Percentiles rank a stretch among this genome's conserved stretches.
These are phyloP conservation scores for Ammospiza maritima DNA, from an alignment of 2,797 vertebrate species.

Conservation along the genomic window DNA sequence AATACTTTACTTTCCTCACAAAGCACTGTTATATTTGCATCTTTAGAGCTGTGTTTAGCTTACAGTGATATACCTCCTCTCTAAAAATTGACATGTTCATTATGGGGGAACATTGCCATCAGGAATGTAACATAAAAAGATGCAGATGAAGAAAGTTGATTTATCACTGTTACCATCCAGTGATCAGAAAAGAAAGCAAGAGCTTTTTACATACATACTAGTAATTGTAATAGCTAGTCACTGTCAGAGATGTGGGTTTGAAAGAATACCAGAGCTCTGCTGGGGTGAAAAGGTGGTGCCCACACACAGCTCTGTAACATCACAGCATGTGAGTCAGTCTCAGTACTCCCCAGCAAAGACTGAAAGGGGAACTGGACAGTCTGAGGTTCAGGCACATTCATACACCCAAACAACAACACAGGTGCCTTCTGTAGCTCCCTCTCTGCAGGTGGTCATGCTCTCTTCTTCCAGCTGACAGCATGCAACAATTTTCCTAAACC, in stretches of 20 bases:
- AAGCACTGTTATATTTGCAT: background rate
- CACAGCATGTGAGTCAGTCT: background rate
- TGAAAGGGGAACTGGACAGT: background rate
- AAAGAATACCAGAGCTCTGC: background rate
- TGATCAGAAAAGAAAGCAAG: background rate
- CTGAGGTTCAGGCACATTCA: background rate
- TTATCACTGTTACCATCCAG: background rate
- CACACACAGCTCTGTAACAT: background rate
- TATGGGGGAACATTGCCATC: background rate
- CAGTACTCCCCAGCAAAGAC: background rate
- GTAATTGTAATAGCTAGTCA: background rate
- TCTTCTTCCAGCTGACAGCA: background rate
- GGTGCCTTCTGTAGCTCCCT: background rate
- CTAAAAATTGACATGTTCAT: background rate
- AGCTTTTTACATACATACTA: background rate
- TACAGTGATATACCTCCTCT: background rate
- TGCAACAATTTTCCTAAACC: background rate
- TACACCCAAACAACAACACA: accelerated
- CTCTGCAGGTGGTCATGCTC: background rate
- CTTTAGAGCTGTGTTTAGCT: background rate
- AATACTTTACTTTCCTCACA: background rate
- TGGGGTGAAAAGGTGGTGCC: background rate
- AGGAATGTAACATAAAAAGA: background rate
- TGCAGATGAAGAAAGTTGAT: background rate
- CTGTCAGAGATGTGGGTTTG: background rate